Conservation (phyloP, 2,113 vertebrate genomes). For the Lophotis ruficrista region DNA sequence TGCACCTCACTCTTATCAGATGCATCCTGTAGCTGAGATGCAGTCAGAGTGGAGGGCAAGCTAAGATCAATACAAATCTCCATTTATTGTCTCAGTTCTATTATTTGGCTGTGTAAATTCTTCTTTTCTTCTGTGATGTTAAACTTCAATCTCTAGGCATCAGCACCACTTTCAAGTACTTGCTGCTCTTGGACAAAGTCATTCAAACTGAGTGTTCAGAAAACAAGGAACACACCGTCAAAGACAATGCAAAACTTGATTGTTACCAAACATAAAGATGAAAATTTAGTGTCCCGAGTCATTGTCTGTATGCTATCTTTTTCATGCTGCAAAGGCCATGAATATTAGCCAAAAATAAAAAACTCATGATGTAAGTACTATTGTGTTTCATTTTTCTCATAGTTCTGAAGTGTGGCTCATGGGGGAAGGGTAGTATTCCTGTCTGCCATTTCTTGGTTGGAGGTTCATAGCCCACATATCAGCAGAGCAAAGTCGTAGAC, state of each 20-base stretch:
- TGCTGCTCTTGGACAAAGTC: neutral
- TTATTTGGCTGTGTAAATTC: neutral
- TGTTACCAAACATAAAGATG: neutral
- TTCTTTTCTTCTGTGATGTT: neutral
- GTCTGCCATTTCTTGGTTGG: neutral
- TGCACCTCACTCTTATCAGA: neutral
- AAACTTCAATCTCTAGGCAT: neutral
- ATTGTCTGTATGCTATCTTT: neutral
- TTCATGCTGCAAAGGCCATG: neutral
- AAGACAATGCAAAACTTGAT: neutral
- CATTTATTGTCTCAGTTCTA: neutral
- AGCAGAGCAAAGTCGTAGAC: neutral
- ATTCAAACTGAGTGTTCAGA: neutral
- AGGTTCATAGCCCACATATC: neutral
- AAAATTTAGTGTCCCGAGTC: neutral
- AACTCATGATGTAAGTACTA: accelerated
- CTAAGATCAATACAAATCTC: neutral
- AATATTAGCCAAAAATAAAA: neutral
- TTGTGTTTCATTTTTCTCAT: neutral
- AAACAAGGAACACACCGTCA: neutral
- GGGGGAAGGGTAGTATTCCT: neutral
- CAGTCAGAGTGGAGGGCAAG: neutral
- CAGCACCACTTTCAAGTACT: neutral
- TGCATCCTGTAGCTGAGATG: neutral
- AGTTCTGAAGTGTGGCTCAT: neutral